Evolutionary conservation across 2,888 invertebrate species (phyloP), one percentile per base, ranked within the genome.

Genomic region (Limnephilus rhombicus): DNA sequence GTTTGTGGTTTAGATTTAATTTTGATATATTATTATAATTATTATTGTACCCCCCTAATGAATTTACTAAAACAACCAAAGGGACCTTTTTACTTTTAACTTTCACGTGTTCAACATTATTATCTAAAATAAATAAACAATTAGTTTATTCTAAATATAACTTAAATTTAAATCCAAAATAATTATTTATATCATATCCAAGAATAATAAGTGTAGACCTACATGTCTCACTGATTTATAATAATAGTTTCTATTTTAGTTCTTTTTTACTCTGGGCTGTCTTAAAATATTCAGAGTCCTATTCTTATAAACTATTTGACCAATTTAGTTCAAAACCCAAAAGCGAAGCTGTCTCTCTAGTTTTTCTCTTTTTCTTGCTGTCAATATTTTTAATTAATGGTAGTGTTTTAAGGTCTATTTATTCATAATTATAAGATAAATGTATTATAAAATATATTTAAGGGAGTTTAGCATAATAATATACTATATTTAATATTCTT

Each of bases 1-100:
- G 94, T 94, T 94, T 92, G 94, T 90, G 90, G 34, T 88, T 88
- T 88, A 88, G 88, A 53, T 88, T 12, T 45, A 86, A 24, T 37
- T 83, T 7, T 83, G 4, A 68, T 68, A 24, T 68, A 24, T 68
- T 49, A 49, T 68, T 68, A 24, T 68, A 5, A 4, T 24, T 18
- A 68, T 68, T 68, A 24, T 24, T 24, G 68, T 24, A 68, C 24
- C 9, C 24, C 68, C 34, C 0, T 83, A 37, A 83, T 37, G 34
- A 83, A 83, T 83, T 83, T 24, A 37, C 34, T 37, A 11, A 34
- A 83, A 37, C 68, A 68, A n/a, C 24, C 24, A 24, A 83, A 18
- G 37, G 83, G 83, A 83, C 83, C 83, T 83, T 83, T 29, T 68
- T 83, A 83, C 34, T 41, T 24, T 37, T 83, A 37, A 83, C 41